Evolutionary conservation across 2,888 invertebrate genomes (phyloP).

Genomic region (Amphipyra tragopoginis): DNA sequence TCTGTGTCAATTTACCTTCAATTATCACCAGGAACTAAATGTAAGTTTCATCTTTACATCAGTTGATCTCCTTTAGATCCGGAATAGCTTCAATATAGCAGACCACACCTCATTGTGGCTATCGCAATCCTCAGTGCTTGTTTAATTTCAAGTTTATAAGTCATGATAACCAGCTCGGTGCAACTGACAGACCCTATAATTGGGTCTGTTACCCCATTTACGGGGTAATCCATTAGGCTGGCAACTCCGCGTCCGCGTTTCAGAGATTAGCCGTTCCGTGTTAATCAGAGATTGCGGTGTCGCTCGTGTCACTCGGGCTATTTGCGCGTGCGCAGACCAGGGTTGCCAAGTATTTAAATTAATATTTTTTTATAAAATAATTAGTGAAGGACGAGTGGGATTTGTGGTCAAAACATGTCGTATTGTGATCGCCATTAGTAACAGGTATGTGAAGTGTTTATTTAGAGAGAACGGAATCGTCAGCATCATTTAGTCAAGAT

Average conservation of each 20-base stretch:
- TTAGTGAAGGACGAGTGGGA: too few relatives aligned
- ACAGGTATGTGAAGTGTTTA: too few relatives aligned
- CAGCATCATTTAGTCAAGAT: too few relatives aligned
- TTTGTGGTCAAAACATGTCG: too few relatives aligned
- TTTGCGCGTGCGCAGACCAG: slow-evolving; percentile 66
- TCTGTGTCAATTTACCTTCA: not conserved
- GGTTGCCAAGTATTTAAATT: slow-evolving; percentile 48
- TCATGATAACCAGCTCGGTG: slow-evolving; percentile 50
- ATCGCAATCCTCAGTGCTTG: slow-evolving; percentile 37
- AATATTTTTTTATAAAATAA: not conserved
- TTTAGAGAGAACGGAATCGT: too few relatives aligned
- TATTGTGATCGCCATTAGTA: too few relatives aligned
- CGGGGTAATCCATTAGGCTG: slow-evolving; percentile 76
- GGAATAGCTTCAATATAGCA: slow-evolving; percentile 20
- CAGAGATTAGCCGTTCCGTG: slow-evolving; percentile 71
- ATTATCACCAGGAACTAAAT: not conserved
- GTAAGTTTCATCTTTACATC: not conserved
- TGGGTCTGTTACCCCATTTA: slow-evolving; percentile 74
- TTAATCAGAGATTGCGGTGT: slow-evolving; percentile 72
- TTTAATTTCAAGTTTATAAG: slow-evolving; percentile 55
- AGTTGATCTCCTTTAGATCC: slow-evolving; percentile 25
- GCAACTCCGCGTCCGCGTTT: slow-evolving; percentile 69
- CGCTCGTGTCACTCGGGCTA: slow-evolving; percentile 69
- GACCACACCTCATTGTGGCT: slow-evolving; percentile 47
- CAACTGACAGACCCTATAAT: slow-evolving; percentile 68